phyloP scores from a whole-genome alignment of 2,888 invertebrate species.

The Epinotia brunnichana region DNA sequence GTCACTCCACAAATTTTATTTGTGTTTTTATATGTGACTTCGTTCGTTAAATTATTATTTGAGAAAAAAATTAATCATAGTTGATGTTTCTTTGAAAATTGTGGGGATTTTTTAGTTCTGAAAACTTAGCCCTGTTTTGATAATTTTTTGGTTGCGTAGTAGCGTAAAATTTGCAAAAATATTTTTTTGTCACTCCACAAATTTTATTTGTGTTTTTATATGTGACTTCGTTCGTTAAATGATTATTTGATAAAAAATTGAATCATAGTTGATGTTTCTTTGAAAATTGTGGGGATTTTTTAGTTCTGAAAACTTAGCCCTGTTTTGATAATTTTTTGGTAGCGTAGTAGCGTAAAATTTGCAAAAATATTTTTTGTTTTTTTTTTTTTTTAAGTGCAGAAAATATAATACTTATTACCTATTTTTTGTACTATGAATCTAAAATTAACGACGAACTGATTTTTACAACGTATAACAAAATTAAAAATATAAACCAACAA shows the following conservation, averaged over 20 bases:
- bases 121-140: not conserved
- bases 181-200: too few relatives aligned
- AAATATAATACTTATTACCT: too few relatives aligned
- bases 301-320: not conserved
- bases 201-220: not conserved
- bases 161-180: too few relatives aligned
- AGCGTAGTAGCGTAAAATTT: too few relatives aligned
- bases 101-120: not conserved
- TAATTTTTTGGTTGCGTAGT: too few relatives aligned
- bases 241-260: not conserved
- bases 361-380: too few relatives aligned
- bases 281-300: too few relatives aligned
- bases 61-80: not conserved
- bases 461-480: not conserved
- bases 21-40: not conserved
- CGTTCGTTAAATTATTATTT: too few relatives aligned
- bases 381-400: too few relatives aligned
- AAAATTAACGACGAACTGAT: not conserved
- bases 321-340: not conserved
- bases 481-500: conserved; percentile 39
- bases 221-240: too few relatives aligned
- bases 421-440: too few relatives aligned
- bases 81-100: not conserved
- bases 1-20: conserved; percentile 19
- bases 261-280: not conserved